Evolutionary conservation across 35 echinoderm and acorn worm genomes (phyloP).

Genomic region (Eucidaris tribuloides): DNA sequence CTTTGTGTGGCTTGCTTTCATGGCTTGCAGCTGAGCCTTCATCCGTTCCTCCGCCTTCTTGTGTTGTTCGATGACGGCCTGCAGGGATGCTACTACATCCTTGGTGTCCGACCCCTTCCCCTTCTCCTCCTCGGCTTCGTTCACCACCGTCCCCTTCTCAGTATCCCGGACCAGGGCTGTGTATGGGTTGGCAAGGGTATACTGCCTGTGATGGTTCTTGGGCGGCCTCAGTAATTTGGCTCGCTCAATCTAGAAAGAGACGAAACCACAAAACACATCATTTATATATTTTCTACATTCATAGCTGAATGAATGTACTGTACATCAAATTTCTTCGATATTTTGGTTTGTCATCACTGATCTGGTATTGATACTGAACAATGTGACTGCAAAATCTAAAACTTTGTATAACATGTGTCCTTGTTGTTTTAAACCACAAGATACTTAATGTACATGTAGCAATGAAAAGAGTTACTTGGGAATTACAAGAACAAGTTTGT

Average conservation of each 20-base stretch:
- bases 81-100: slow-evolving; percentile 58
- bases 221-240: slow-evolving; percentile 59
- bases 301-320: too few species aligned
- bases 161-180: slow-evolving; percentile 73
- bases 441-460: too few species aligned
- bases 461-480: too few species aligned
- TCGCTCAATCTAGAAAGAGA: slow-evolving; percentile 52
- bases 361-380: too few species aligned
- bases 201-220: slow-evolving; percentile 60
- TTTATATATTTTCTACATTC: too few species aligned
- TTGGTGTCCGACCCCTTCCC: slow-evolving; percentile 18
- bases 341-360: too few species aligned
- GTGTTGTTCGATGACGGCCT: slow-evolving; percentile 77
- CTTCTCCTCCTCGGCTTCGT: slow-evolving; percentile 36
- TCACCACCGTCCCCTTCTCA: slow-evolving; percentile 16
- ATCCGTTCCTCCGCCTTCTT: slow-evolving; percentile 86
- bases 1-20: slow-evolving; percentile 80
- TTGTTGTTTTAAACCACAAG: too few species aligned
- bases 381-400: too few species aligned
- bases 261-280: too few species aligned
- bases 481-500: too few species aligned
- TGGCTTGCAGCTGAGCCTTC: slow-evolving; percentile 61
- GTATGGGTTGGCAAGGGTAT: slow-evolving; percentile 79
- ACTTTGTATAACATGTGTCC: too few species aligned
- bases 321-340: too few species aligned